These are phyloP conservation scores for Dynastes hyllus DNA, from an alignment of 2,888 invertebrate species.

Conservation along the genomic window DNA sequence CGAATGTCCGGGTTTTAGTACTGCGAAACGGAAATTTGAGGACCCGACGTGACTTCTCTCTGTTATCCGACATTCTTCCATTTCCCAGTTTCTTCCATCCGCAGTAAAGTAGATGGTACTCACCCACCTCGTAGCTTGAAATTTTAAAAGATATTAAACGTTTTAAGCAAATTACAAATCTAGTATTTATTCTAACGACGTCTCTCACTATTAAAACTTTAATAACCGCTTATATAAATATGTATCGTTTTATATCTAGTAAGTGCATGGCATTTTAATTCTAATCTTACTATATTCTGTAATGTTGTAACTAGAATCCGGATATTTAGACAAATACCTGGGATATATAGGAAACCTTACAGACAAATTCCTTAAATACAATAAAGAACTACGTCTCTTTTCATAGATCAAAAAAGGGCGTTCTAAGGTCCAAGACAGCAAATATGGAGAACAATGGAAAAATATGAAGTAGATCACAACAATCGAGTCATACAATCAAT, in stretches of 20 bases:
- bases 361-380: no score
- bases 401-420: no score
- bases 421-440: no score
- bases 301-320: no score
- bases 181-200: slow-evolving; percentile 10
- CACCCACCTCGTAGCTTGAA: neutral
- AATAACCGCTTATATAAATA: neutral
- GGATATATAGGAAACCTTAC: no score
- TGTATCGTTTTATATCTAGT: neutral
- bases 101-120: slow-evolving; percentile 16
- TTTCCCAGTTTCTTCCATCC: slow-evolving; percentile 25
- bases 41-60: slow-evolving; percentile 35
- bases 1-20: slow-evolving; percentile 34
- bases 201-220: slow-evolving; percentile 6
- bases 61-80: slow-evolving; percentile 35
- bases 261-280: neutral
- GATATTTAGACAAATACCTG: no score
- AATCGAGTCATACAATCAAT: no score
- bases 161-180: slow-evolving; percentile 16
- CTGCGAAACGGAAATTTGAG: slow-evolving; percentile 40
- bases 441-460: no score
- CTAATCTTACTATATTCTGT: no score
- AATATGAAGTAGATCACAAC: no score
- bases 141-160: slow-evolving; percentile 32
- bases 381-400: no score